Base-by-base conservation (phyloP, 2,888 invertebrate species). In the Zele albiditarsus region DNA sequence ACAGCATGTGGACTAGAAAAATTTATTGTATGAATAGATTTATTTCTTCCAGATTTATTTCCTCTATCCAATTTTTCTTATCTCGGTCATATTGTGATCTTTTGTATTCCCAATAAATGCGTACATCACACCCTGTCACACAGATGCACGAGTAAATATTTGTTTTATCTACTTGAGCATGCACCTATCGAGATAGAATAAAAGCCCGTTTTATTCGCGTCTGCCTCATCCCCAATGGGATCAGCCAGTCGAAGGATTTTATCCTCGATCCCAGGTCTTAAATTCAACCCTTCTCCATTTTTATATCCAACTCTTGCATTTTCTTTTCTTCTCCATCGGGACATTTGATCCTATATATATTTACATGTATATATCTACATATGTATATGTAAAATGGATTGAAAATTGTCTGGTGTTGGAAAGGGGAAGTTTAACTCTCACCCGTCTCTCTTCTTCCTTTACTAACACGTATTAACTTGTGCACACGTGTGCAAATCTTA, bases 121-220 rank as follows among this genome's bases (percentile, higher is more conserved):
- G 38, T 63, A n/a, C n/a, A 63, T 38, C 31, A 31, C 31, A 62
- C 38, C 63, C 63, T 63, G 20, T 38, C 38, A 63, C 23, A 28
- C 38, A 46, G 57, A 53, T 38, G 23, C 33, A 33, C 57, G n/a
- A 20, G 72, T 72, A 72, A 72, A 72, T 72, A 66, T 72, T 65
- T 63, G 63, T 53, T 20, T 71, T 71, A 63, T 28, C 28, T 63
- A 71, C 63, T 31, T 33, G 49, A 49, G 38, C 31, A 63, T 63
- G 63, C 20, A 71, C 14, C 63, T 31, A 63, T 33, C 38, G 63
- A n/a, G 38, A 20, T 63, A 38, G 63, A 63, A 63, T 63, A 63
- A 63, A 63, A n/a, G 33, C 33, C 31, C 33, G 38, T 63, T 63
- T 63, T 63, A 63, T 63, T 63, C 63, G 23, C 31, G 63, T 63